Evolutionary conservation across 2,888 invertebrate species (phyloP), one percentile per base, ranked within the genome.

Genomic region (Stomorhina lunata): DNA sequence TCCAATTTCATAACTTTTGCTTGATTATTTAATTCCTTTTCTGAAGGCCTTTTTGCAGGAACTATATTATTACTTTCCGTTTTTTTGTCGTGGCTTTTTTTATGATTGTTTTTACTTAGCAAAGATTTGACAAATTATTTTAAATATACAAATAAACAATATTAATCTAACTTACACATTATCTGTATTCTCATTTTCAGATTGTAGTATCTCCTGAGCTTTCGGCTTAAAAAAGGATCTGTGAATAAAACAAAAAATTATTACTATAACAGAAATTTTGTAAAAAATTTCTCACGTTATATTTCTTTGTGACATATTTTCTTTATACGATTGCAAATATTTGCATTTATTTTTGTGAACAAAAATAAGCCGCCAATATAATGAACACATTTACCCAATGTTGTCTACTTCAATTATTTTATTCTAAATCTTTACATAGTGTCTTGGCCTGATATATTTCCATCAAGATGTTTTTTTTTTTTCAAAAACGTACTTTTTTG

Each of bases 211-310:
- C 9, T 10, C 12, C 22, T 34, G 29, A 4, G 20, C 37, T 15
- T 80, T 80, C 4, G 80, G 80, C 40, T 80, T 80, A 4, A 80
- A 80, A 25, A 75, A 80, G 9, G 75, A 80, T 17, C 73, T 75
- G n/a, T n/a, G 4, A 17, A 27, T 27, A 3, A 10, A 27, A 9
- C 10, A 27, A 40, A 15, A 2, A 1, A 25, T 27, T 27, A 17
- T 25, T 29, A 17, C 15, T 32, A 9, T 20, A 45, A 55, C n/a
- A n/a, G n/a, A n/a, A n/a, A n/a, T n/a, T n/a, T 32, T 32, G 34
- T 17, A 32, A 15, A 1, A 10, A 2, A 9, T 34, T 32, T 55
- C 37, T n/a, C 9, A 61, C 59, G 73, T 73, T 53, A 73, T 73
- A 55, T 73, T 73, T 37, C 53, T 27, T 48, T 73, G 73, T 12